Percentiles rank a stretch among this genome's conserved stretches.
Evolutionary conservation across 2,888 invertebrate species (phyloP).

Genomic region (Tolmerus cingulatus): DNA sequence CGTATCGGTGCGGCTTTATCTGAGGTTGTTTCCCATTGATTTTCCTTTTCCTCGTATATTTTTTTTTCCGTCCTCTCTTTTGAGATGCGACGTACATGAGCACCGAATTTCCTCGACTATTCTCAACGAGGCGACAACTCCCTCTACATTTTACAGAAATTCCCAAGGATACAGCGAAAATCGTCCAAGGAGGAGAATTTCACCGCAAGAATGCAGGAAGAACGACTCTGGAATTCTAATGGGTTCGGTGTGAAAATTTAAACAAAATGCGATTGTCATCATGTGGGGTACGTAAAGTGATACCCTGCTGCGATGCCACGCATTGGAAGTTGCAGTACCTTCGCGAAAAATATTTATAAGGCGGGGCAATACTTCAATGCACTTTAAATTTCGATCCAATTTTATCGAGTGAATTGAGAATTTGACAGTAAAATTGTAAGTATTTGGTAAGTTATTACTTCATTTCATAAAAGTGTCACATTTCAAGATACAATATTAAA

Average conservation of each 20-base stretch:
- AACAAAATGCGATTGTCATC: background rate
- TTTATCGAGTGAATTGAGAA: background rate
- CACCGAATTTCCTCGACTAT: background rate
- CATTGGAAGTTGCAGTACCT: background rate
- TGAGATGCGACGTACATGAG: background rate
- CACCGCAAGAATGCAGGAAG: background rate
- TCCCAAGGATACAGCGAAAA: background rate
- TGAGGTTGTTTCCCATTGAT: conserved; percentile 36
- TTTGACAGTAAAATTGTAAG: background rate
- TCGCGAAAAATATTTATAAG: background rate
- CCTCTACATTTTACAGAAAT: background rate
- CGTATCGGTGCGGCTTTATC: conserved; percentile 33
- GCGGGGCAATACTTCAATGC: background rate
- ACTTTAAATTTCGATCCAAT: background rate
- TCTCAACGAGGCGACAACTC: conserved; percentile 3
- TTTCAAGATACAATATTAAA: too few relatives aligned
- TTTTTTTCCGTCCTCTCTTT: background rate
- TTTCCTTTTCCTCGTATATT: background rate
- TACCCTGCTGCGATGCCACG: background rate
- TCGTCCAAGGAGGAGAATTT: background rate
- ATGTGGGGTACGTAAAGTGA: background rate
- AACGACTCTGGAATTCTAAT: background rate
- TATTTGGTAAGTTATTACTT: background rate
- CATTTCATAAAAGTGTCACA: too few relatives aligned
- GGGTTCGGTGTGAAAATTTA: background rate